Evolutionary conservation across 2,113 vertebrate species (phyloP), one percentile per base, ranked within the genome.

Genomic region (Pseudorhombus dupliciocellatus): DNA sequence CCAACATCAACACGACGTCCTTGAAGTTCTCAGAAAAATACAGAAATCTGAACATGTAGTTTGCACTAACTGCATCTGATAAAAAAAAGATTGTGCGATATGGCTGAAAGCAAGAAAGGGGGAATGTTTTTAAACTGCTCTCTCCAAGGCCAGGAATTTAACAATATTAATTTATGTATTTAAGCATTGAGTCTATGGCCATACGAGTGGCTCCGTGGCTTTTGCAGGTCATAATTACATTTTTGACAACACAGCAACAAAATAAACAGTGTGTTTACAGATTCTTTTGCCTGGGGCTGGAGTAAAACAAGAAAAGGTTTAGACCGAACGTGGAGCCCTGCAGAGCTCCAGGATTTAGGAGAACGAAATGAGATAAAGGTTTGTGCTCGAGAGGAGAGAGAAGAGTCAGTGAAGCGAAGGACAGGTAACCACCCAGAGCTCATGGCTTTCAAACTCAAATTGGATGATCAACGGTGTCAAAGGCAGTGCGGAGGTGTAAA

Each of bases 391-490:
- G 46, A 40, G 16, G 2, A 56, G 40, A 52, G 42, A 60, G 66
- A 52, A 76, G 62, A 87, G 66, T 76, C 64, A 74, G 73, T 77
- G 48, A 59, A 64, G 70, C 26, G 37, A 20, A 0, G 60, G 71
- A 66, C 78, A 75, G 78, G 75, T 87, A 74, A 77, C 78, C 82
- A 80, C 69, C 70, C 67, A 57, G 64, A 28, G 73, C 82, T 83
- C 34, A 59, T 24, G 55, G 75, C 55, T 26, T 79, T 87, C 62
- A 79, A 66, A 78, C 80, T 80, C 58, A 82, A 89, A 86, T 78
- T 79, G 73, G 67, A 81, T 81, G 77, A 87, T 87, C 65, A 80
- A 61, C 37, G 42, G 75, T 88, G 76, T 86, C 78, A 83, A 76
- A 86, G 59, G 70, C 73, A 77, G 60, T 73, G 78, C 75, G 59